Conservation (phyloP, 2,797 vertebrate genomes). For the Chrysocyon brachyurus region DNA sequence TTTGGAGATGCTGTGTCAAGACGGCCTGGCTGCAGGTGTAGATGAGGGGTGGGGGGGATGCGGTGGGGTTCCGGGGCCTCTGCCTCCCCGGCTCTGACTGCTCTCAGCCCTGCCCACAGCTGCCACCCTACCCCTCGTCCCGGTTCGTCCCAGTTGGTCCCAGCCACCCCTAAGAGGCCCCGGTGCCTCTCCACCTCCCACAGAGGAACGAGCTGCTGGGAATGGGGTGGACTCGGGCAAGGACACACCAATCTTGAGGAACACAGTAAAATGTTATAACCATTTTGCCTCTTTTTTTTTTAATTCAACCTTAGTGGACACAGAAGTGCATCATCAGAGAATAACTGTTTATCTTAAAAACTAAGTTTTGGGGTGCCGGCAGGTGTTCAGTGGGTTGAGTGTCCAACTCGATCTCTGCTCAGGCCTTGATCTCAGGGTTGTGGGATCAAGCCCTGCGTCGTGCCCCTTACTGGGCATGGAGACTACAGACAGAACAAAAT, state of each 20-base stretch:
- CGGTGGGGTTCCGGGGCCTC: rapidly evolving
- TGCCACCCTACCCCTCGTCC: not conserved
- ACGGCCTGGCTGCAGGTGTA: rapidly evolving
- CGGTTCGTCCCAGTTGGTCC: rapidly evolving
- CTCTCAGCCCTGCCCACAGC: not conserved
- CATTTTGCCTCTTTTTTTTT: rapidly evolving
- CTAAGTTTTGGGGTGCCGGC: not conserved
- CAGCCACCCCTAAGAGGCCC: no score
- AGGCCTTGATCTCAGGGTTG: not conserved
- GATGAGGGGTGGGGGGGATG: rapidly evolving
- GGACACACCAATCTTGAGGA: not conserved
- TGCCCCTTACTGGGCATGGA: no score
- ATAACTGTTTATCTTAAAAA: not conserved
- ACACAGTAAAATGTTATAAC: rapidly evolving
- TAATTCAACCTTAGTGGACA: not conserved
- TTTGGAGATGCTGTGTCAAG: not conserved
- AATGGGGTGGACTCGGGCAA: rapidly evolving
- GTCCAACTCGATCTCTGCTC: not conserved
- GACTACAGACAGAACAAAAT: not conserved
- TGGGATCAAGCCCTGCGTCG: not conserved
- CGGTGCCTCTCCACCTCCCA: rapidly evolving
- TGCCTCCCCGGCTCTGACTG: rapidly evolving
- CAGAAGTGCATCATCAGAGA: not conserved
- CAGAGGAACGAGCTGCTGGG: rapidly evolving
- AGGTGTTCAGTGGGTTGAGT: not conserved